phyloP scores from a whole-genome alignment of 2,888 invertebrate genomes.

The Pseudeuparius sepicola region DNA sequence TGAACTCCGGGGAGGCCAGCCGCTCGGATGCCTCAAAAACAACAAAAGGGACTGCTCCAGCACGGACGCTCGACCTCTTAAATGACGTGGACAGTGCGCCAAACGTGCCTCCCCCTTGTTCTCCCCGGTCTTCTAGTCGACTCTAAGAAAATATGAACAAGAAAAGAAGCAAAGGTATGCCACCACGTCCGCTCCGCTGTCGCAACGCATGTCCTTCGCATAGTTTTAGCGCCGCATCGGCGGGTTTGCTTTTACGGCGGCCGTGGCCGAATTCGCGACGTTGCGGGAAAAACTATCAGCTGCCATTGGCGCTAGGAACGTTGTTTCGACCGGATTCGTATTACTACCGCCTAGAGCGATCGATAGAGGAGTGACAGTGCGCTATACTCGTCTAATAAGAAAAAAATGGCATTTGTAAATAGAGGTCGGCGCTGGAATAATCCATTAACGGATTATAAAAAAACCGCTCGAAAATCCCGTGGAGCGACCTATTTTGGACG shows the following conservation, averaged over 20 bases:
- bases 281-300: too few relatives aligned
- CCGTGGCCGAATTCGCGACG: too few relatives aligned
- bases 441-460: background rate
- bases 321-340: conserved; percentile 4
- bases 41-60: conserved; percentile 1
- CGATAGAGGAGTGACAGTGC: conserved; percentile 22
- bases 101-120: background rate
- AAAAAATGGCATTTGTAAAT: conserved; percentile 11
- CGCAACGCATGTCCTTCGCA: too few relatives aligned
- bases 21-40: background rate
- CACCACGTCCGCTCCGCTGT: too few relatives aligned
- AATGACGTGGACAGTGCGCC: conserved; percentile 18
- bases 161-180: conserved; percentile 21
- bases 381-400: conserved; percentile 17
- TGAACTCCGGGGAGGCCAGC: background rate
- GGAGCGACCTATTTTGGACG: too few relatives aligned
- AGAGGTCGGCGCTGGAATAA: background rate
- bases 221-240: too few relatives aligned
- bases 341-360: conserved; percentile 18
- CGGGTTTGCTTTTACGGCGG: too few relatives aligned
- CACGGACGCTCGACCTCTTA: too few relatives aligned
- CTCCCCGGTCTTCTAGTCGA: background rate
- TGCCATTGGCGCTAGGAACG: too few relatives aligned
- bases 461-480: too few relatives aligned
- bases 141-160: conserved; percentile 20